A percentile compares a stretch with the other conserved stretches of the same genome.
phyloP scores from a whole-genome alignment of 2,888 invertebrate genomes.

The Nesidiocoris tenuis region DNA sequence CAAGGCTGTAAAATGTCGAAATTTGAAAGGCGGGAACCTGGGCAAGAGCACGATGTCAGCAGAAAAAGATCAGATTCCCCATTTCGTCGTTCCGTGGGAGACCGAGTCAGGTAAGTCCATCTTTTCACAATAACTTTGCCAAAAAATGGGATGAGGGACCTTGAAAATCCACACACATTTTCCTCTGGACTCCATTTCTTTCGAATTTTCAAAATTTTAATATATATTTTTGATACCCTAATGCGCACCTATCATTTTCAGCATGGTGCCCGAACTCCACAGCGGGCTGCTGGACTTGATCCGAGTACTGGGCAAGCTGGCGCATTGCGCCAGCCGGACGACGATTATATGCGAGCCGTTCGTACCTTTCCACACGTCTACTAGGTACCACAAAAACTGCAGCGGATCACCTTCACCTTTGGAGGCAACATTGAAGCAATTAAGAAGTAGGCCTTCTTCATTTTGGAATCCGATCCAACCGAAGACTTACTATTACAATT shows the following conservation, averaged over 20 bases:
- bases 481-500: conserved; percentile 13
- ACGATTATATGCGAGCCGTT: conserved; percentile 23
- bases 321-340: conserved; percentile 29
- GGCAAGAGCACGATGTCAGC: too few relatives aligned
- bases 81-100: too few relatives aligned
- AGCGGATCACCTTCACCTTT: conserved; percentile 1
- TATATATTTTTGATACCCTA: too few relatives aligned
- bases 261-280: conserved; percentile 13
- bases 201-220: too few relatives aligned
- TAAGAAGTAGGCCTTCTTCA: neutral
- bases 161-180: too few relatives aligned
- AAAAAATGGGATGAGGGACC: too few relatives aligned
- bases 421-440: neutral
- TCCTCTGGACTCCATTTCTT: too few relatives aligned
- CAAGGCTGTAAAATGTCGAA: too few relatives aligned
- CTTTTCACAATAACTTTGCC: too few relatives aligned
- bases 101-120: too few relatives aligned
- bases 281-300: conserved; percentile 14
- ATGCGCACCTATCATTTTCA: neutral
- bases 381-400: conserved; percentile 22
- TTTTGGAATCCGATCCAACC: conserved; percentile 17
- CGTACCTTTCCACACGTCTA: neutral
- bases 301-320: conserved; percentile 21
- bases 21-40: too few relatives aligned
- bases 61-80: too few relatives aligned